Percentiles rank a stretch among this genome's conserved stretches.
These are phyloP conservation scores for Lamproptera curius DNA, from an alignment of 2,888 invertebrate species.

Conservation along the genomic window DNA sequence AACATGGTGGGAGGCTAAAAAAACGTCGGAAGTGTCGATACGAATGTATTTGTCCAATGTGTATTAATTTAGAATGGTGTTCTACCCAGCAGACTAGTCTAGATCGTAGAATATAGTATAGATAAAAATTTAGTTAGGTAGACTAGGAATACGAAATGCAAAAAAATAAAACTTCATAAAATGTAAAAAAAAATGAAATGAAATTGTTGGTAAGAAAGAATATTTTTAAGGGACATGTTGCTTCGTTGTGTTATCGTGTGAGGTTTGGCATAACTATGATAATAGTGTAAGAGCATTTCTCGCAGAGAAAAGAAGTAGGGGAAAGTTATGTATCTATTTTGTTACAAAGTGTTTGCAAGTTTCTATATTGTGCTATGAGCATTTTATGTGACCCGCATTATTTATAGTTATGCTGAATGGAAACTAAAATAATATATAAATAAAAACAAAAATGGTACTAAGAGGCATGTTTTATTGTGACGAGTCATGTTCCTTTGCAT, in stretches of 20 bases:
- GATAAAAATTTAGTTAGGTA: slow-evolving; percentile 77
- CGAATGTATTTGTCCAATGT: slow-evolving; percentile 76
- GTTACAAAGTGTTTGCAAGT: slow-evolving; percentile 79
- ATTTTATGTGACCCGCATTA: slow-evolving; percentile 77
- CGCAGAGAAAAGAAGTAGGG: slow-evolving; percentile 68
- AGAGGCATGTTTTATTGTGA: slow-evolving; percentile 78
- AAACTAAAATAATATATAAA: slow-evolving; percentile 76
- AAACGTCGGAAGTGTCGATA: slow-evolving; percentile 65
- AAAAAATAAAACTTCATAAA: slow-evolving; percentile 76
- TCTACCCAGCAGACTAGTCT: slow-evolving; percentile 78
- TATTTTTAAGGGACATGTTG: slow-evolving; percentile 81
- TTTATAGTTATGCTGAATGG: slow-evolving; percentile 78
- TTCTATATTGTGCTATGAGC: slow-evolving; percentile 79
- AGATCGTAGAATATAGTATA: slow-evolving; percentile 79
- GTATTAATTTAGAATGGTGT: slow-evolving; percentile 77
- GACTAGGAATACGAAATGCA: slow-evolving; percentile 79
- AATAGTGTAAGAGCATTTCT: slow-evolving; percentile 69
- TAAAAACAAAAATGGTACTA: slow-evolving; percentile 77
- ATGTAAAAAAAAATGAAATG: slow-evolving; percentile 78
- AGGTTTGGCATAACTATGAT: slow-evolving; percentile 77
- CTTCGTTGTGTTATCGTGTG: slow-evolving; percentile 76
- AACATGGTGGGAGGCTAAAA: no score
- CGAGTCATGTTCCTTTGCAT: slow-evolving; percentile 79
- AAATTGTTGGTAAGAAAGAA: slow-evolving; percentile 81
- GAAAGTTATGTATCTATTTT: slow-evolving; percentile 78